phyloP scores from a whole-genome alignment of 2,888 invertebrate genomes.

The Xestia ashworthii region DNA sequence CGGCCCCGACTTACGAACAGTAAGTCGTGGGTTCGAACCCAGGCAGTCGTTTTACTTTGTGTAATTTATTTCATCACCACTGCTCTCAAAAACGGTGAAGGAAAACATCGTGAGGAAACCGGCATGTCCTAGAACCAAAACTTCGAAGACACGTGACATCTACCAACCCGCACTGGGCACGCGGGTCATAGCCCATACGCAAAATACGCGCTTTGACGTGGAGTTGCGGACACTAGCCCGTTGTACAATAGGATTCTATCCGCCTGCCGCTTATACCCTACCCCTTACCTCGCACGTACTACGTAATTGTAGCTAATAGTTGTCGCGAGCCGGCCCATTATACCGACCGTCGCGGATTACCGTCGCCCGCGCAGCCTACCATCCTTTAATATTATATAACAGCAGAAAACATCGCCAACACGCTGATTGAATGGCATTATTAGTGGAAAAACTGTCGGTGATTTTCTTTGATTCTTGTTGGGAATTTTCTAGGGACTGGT shows the following conservation, averaged over 20 bases:
- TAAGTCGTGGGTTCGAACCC: no score
- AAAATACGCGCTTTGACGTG: no score
- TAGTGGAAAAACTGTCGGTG: constrained; percentile 42
- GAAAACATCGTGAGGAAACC: no score
- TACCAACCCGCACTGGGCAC: no score
- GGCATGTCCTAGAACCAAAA: no score
- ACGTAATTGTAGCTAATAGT: constrained; percentile 76
- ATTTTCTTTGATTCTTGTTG: constrained; percentile 35
- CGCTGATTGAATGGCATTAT: constrained; percentile 44
- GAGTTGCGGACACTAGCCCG: no score
- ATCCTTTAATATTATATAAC: constrained; percentile 35
- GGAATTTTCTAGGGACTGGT: constrained; percentile 27
- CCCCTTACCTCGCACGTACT: constrained; percentile 58
- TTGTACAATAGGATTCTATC: neutral
- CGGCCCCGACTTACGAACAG: no score
- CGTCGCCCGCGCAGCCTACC: constrained; percentile 16
- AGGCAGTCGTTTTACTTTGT: no score
- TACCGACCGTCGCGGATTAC: constrained; percentile 55
- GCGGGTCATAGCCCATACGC: no score
- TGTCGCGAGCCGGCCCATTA: constrained; percentile 79
- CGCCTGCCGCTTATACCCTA: constrained; percentile 59
- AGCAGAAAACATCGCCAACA: constrained; percentile 35
- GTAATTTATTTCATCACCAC: no score
- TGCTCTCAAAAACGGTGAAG: no score
- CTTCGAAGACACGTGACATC: no score